phyloP scores from a whole-genome alignment of 2,797 vertebrate genomes.

The Halcyon leucocephala region DNA sequence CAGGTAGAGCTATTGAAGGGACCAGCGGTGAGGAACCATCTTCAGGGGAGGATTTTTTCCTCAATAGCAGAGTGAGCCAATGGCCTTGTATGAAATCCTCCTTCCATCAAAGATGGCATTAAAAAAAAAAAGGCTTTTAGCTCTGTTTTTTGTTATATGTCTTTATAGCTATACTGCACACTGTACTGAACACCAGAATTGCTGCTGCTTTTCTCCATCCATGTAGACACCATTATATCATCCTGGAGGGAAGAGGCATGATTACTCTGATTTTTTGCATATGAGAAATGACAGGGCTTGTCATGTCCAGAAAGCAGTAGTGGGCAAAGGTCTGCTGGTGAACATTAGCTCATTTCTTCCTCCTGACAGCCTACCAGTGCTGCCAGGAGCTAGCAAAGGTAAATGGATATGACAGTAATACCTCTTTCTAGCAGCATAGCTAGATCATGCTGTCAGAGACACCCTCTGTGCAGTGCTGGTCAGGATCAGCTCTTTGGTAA shows the following conservation, averaged over 20 bases:
- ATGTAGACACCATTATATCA: not conserved
- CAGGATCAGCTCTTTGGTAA: not conserved
- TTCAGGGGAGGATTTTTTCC: not conserved
- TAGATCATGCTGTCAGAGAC: not conserved
- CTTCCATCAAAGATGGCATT: not conserved
- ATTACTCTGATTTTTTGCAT: slow-evolving; percentile 39
- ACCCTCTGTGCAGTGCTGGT: not conserved
- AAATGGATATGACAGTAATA: slow-evolving; percentile 29
- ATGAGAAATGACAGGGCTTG: slow-evolving; percentile 57
- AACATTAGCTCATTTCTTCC: slow-evolving; percentile 14
- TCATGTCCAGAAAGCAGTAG: slow-evolving; percentile 25
- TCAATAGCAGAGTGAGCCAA: not conserved
- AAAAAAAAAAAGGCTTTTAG: not conserved
- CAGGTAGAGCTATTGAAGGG: not conserved
- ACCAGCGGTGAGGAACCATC: not conserved
- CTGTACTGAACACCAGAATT: not conserved
- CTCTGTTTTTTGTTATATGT: not conserved
- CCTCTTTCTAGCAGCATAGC: not conserved
- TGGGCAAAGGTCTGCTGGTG: slow-evolving; percentile 46
- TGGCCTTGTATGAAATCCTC: not conserved
- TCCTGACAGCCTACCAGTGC: slow-evolving; percentile 40
- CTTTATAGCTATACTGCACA: not conserved
- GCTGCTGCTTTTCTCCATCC: not conserved
- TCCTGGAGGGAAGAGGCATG: slow-evolving; percentile 15
- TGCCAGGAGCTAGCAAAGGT: slow-evolving; percentile 32